These are phyloP conservation scores for Drosophila bipectinata DNA, from an alignment of 1,140 invertebrate species.

Conservation along the genomic window DNA sequence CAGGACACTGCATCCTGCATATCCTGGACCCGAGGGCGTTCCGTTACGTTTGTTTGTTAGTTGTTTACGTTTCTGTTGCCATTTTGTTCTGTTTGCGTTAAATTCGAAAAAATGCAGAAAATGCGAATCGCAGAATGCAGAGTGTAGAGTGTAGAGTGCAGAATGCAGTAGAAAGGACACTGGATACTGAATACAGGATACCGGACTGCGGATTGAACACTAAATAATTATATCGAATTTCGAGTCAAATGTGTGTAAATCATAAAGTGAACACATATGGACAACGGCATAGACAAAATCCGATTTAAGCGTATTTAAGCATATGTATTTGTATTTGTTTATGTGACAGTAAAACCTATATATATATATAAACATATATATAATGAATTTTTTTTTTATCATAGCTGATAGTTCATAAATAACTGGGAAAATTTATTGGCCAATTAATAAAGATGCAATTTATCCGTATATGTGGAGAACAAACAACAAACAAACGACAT, in stretches of 20 bases:
- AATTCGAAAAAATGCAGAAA: slow-evolving; percentile 10
- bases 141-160: slow-evolving; percentile 23
- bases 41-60: slow-evolving; percentile 48
- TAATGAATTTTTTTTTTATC: slow-evolving; percentile 46
- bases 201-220: slow-evolving; percentile 3
- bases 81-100: slow-evolving; percentile 46
- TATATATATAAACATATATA: slow-evolving; percentile 25
- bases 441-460: slow-evolving; percentile 78
- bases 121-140: slow-evolving; percentile 4
- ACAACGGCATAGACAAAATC: slow-evolving; percentile 36
- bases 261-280: slow-evolving; percentile 52
- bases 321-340: slow-evolving; percentile 56
- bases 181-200: slow-evolving; percentile 9
- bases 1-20: slow-evolving; percentile 51
- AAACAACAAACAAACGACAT: slow-evolving; percentile 28
- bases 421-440: slow-evolving; percentile 69
- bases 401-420: slow-evolving; percentile 73
- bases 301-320: slow-evolving; percentile 62
- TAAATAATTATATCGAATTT: slow-evolving; percentile 32
- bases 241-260: slow-evolving; percentile 64
- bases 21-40: slow-evolving; percentile 46
- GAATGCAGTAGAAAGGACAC: neutral
- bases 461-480: slow-evolving; percentile 47
- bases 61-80: slow-evolving; percentile 34
- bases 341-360: slow-evolving; percentile 38